These are phyloP conservation scores for Enchytraeus crypticus DNA, from an alignment of 2,888 invertebrate genomes.

Conservation along the genomic window DNA sequence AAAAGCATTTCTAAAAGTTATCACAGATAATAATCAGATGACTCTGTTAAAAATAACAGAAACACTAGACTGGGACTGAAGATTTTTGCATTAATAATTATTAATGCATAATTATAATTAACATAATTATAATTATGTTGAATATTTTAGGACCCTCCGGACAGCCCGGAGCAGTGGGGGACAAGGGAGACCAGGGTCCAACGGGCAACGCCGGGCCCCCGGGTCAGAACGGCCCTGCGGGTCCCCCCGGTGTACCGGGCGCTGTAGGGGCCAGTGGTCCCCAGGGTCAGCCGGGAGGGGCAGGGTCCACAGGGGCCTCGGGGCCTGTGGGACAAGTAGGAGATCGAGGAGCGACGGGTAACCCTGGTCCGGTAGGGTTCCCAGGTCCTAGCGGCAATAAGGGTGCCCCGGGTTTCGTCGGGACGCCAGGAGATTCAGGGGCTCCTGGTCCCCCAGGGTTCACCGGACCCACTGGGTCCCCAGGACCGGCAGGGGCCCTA, in stretches of 20 bases:
- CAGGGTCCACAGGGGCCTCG: slow-evolving; percentile 5
- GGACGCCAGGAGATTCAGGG: slow-evolving; percentile 2
- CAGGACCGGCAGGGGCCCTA: slow-evolving; percentile 19
- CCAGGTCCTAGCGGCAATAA: not conserved
- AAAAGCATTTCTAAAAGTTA: too few relatives aligned
- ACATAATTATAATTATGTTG: not conserved
- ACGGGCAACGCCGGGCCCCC: not conserved
- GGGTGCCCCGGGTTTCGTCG: slow-evolving; percentile 9
- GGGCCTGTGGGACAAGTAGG: slow-evolving; percentile 5
- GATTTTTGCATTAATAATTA: too few relatives aligned
- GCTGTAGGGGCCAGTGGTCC: slow-evolving; percentile 40
- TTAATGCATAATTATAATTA: too few relatives aligned
- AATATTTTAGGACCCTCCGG: slow-evolving; percentile 1
- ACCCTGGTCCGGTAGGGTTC: slow-evolving; percentile 1
- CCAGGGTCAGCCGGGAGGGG: slow-evolving; percentile 29
- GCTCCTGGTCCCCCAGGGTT: slow-evolving; percentile 7
- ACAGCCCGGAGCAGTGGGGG: slow-evolving; percentile 2
- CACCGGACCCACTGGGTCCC: slow-evolving; percentile 16
- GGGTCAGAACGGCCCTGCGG: slow-evolving; percentile 3
- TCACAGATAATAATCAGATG: too few relatives aligned
- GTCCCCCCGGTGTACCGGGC: slow-evolving; percentile 30
- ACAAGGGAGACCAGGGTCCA: not conserved
- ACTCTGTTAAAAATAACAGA: too few relatives aligned
- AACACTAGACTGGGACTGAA: too few relatives aligned
- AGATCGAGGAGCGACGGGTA: not conserved